Base-by-base conservation (phyloP, 2,797 vertebrate species). In the Falco novaeseelandiae region DNA sequence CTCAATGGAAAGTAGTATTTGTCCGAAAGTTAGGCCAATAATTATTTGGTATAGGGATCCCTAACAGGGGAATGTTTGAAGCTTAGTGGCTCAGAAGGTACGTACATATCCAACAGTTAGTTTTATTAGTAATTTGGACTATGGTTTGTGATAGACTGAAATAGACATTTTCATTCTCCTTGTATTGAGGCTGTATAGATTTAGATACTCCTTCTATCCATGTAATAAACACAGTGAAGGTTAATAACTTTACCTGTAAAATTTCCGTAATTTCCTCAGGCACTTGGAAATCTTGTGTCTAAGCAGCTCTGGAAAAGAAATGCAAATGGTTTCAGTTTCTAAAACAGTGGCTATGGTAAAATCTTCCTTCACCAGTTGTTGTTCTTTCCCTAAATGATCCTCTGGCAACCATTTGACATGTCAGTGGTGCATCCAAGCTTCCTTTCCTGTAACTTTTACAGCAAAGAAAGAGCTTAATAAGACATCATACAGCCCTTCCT, bases 1-100 rank as follows among this genome's bases (percentile, higher is more conserved):
- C 12, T 85, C 8, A 4, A 20, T 34, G 21, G 25, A 74, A 73
- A 89, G n/a, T 14, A 57, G 9, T 14, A 51, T 34, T 32, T 72
- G 25, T 36, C 19, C 20, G 57, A 25, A 42, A 34, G 0, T 0
- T 8, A 42, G 13, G 12, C 22, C 10, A n/a, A 58, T 19, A n/a
- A 1, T n/a, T 67, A 58, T 51, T 30, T 48, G 12, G 6, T 49
- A 58, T 14, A 65, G 6, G 19, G 30, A 57, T 49, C 9, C 32
- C 29, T 67, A 67, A 26, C 2, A 59, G 44, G 46, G 22, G 9
- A 66, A 6, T n/a, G 4, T 4, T 70, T 9, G 6, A 73, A 74
- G 23, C 12, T 18, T 10, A 65, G 30, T 25, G 23, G 2, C 13
- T 54, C 78, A 38, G 16, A 65, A 66, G 13, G 10, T 48, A 18